Conservation (phyloP, 1,140 invertebrate genomes). For the Diuraphis noxia region DNA sequence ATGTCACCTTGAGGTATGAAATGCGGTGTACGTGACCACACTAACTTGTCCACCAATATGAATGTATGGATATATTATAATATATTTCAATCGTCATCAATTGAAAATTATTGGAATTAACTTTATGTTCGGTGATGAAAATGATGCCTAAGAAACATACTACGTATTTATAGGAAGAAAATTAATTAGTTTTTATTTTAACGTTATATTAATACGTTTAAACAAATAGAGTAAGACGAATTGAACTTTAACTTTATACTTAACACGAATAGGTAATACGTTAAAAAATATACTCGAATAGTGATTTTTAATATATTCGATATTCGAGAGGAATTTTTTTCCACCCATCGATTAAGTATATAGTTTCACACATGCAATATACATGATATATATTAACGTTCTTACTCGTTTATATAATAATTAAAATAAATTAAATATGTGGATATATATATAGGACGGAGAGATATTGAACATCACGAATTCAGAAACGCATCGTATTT, state of each 20-base stretch:
- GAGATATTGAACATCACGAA: neutral
- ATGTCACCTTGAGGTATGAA: slow-evolving; percentile 9
- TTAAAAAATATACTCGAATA: neutral
- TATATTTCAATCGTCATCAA: neutral
- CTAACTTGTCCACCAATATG: neutral
- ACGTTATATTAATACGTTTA: neutral
- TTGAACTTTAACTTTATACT: neutral
- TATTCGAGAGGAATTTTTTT: neutral
- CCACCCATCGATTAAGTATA: neutral
- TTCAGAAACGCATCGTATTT: neutral
- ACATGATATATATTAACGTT: too few species aligned
- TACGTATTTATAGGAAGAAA: neutral
- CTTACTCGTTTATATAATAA: too few species aligned
- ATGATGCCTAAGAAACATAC: neutral
- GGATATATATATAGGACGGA: too few species aligned
- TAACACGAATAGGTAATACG: neutral
- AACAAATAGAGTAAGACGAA: neutral
- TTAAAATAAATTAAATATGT: neutral
- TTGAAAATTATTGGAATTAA: neutral
- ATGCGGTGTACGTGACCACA: neutral
- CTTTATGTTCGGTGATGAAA: neutral
- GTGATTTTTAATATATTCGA: neutral
- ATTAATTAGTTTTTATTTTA: neutral
- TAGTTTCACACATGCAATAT: too few species aligned
- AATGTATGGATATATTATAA: too few species aligned